Evolutionary conservation across 2,113 vertebrate genomes (phyloP), one percentile per base, ranked within the genome.

Genomic region (Petroica traversi): DNA sequence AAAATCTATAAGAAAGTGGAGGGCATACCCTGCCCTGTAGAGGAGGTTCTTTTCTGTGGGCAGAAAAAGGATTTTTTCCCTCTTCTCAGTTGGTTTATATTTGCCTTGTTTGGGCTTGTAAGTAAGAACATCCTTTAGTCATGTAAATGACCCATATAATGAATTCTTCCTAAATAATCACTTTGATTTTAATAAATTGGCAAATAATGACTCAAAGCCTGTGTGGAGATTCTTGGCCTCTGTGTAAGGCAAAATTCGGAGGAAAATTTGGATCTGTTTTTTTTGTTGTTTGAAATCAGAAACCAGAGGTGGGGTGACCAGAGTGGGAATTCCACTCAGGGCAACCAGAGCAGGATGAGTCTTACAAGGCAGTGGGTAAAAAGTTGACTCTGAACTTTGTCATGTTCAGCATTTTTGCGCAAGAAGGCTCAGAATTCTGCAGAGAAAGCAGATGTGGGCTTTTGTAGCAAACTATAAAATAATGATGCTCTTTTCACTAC

Each of bases 1-100:
- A 64, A 86, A 94, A 91, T 71, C 46, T 52, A 12, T 71, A 57
- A 89, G 85, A 88, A 92, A 94, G 73, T 67, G 33, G 22, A 51
- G 29, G 66, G 34, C 38, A 74, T 17, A 12, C 14, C 4, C 74
- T 79, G 86, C 25, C 2, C 2, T 28, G 12, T 9, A 68, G 40
- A 58, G 45, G 49, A 78, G 36, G 14, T 9, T 58, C 40, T 52
- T 74, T 58, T 63, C 43, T 51, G 31, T 38, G 34, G 24, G 29
- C 55, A 34, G 54, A 25, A 33, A 38, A 63, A 55, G 40, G 59
- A 29, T 19, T 48, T 46, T 46, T 67, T 68, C 61, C 13, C 22
- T 34, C 26, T 48, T 46, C 0, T 5, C 3, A 5, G 31, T 33
- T 49, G 38, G 17, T 55, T 83, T 0, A 2, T 71, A 54, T 72